phyloP scores from a whole-genome alignment of 2,797 vertebrate genomes.

The Melanotaenia trifasciata region DNA sequence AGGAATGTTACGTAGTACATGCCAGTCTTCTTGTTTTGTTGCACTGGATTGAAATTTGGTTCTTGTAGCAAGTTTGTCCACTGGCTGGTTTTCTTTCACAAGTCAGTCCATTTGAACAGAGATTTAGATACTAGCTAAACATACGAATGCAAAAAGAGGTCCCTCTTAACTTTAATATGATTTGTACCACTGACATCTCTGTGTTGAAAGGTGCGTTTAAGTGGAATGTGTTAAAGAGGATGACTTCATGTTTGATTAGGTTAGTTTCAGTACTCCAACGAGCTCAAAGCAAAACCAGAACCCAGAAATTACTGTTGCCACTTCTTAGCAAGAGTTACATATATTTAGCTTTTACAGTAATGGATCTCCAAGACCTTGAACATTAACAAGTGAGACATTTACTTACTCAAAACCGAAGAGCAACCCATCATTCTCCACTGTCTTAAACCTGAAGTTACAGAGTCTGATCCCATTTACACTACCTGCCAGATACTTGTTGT shows the following conservation, averaged over 20 bases:
- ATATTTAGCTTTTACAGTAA: not conserved
- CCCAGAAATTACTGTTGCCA: not conserved
- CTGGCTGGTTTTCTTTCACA: no score
- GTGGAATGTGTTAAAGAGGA: not conserved
- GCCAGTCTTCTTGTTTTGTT: not conserved
- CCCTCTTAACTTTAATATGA: not conserved
- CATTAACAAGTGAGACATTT: not conserved
- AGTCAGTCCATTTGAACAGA: no score
- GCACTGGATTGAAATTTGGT: not conserved
- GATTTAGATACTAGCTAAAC: no score
- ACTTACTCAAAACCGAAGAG: not conserved
- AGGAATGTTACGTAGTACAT: not conserved
- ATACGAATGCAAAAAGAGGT: not conserved
- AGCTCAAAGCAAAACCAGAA: not conserved
- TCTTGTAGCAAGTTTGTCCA: no score
- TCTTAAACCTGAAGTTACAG: not conserved
- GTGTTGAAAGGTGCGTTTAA: not conserved
- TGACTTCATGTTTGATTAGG: not conserved
- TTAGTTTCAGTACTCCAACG: not conserved
- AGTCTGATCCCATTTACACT: not conserved
- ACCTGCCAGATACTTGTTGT: not conserved
- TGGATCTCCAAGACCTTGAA: not conserved
- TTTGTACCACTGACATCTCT: not conserved
- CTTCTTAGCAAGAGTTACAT: not conserved
- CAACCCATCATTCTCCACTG: not conserved